Evolutionary conservation across 1,140 invertebrate genomes (phyloP).

Genomic region (Lordiphosa mommai): DNA sequence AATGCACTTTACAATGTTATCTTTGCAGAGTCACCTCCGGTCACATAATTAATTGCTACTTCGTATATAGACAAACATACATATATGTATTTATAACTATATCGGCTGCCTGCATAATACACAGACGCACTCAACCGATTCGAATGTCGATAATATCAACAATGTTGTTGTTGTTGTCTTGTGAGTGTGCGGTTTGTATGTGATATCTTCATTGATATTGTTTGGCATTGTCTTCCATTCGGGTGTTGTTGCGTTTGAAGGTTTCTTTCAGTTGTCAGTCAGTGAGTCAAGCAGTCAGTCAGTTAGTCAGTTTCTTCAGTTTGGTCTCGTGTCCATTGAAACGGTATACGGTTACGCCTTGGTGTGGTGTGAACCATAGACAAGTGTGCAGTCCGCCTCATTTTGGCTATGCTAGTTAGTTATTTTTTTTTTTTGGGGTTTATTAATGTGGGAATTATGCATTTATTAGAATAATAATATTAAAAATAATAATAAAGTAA

Average conservation of each 20-base stretch:
- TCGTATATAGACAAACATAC: not conserved
- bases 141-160: slow-evolving; percentile 46
- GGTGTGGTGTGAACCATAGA: slow-evolving; percentile 52
- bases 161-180: slow-evolving; percentile 38
- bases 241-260: slow-evolving; percentile 59
- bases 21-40: slow-evolving; percentile 7
- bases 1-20: slow-evolving; percentile 20
- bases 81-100: slow-evolving; percentile 13
- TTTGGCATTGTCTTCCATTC: slow-evolving; percentile 62
- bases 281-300: slow-evolving; percentile 17
- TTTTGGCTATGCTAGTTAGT: slow-evolving; percentile 32
- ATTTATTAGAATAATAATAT: slow-evolving; percentile 70
- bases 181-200: slow-evolving; percentile 25
- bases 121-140: not conserved
- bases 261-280: slow-evolving; percentile 63
- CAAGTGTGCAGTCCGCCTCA: slow-evolving; percentile 29
- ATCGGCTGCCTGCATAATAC: slow-evolving; percentile 9
- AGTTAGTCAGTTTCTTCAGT: slow-evolving; percentile 24
- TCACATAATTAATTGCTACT: slow-evolving; percentile 45
- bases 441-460: slow-evolving; percentile 68
- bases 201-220: slow-evolving; percentile 69
- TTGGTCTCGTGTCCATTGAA: slow-evolving; percentile 52
- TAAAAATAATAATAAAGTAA: slow-evolving; percentile 40
- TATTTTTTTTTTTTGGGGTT: slow-evolving; percentile 31
- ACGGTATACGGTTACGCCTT: slow-evolving; percentile 4